A percentile compares a stretch with the other conserved stretches of the same genome.
These are phyloP conservation scores for Dolichallabes microphthalmus DNA, from an alignment of 2,113 vertebrate species.

Conservation along the genomic window DNA sequence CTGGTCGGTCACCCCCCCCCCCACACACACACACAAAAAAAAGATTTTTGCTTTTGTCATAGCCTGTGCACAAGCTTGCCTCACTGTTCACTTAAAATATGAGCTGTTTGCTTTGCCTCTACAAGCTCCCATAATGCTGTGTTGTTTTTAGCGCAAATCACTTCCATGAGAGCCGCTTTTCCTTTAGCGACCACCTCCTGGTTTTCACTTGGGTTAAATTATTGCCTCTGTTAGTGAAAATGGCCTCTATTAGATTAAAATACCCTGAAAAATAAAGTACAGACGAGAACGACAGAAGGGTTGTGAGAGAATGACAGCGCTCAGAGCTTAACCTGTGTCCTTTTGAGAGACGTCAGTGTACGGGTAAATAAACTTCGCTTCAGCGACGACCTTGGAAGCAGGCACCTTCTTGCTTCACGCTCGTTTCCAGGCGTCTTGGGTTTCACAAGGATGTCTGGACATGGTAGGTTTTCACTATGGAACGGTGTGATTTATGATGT, in stretches of 20 bases:
- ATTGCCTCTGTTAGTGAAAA: slow-evolving; percentile 68
- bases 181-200: slow-evolving; percentile 5
- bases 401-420: background rate
- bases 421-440: slow-evolving; percentile 4
- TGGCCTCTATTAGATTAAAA: slow-evolving; percentile 81
- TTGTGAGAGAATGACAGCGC: background rate
- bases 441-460: slow-evolving; percentile 43
- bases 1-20: background rate
- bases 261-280: background rate
- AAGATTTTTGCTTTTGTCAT: background rate
- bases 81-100: slow-evolving; percentile 75
- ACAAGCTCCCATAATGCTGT: slow-evolving; percentile 87
- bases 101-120: slow-evolving; percentile 93
- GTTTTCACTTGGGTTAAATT: slow-evolving; percentile 76
- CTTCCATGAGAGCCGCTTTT: slow-evolving; percentile 86
- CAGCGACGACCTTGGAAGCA: background rate
- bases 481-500: slow-evolving; percentile 33
- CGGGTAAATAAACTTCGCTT: background rate
- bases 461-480: slow-evolving; percentile 33
- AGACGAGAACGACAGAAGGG: background rate
- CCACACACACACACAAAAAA: no score
- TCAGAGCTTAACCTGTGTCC: background rate
- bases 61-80: slow-evolving; percentile 3
- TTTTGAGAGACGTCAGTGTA: background rate
- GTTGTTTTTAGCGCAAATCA: slow-evolving; percentile 95